phyloP scores from a whole-genome alignment of 2,797 vertebrate genomes.

The Benthosema pterotum region DNA sequence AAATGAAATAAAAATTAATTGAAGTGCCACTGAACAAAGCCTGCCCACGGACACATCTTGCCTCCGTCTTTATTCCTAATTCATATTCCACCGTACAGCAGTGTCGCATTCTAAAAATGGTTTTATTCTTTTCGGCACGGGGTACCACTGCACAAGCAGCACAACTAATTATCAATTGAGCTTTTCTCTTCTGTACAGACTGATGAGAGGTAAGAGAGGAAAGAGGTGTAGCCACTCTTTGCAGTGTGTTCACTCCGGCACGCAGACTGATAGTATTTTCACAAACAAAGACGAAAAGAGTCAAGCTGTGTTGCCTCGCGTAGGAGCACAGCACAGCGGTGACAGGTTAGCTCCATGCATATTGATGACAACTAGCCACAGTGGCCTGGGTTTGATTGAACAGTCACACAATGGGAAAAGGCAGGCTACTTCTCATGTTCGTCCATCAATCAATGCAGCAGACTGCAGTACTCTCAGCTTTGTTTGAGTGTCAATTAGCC shows the following conservation, averaged over 20 bases:
- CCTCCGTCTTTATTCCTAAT: slow-evolving; percentile 16
- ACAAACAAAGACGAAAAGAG: slow-evolving; percentile 69
- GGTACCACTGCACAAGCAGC: too few species aligned
- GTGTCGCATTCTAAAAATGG: too few species aligned
- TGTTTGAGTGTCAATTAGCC: slow-evolving; percentile 77
- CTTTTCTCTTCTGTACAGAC: slow-evolving; percentile 22
- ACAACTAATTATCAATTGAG: too few species aligned
- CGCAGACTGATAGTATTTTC: slow-evolving; percentile 66
- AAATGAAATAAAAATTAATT: too few species aligned
- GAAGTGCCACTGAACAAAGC: too few species aligned
- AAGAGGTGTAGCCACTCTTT: slow-evolving; percentile 46
- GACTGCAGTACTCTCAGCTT: slow-evolving; percentile 66
- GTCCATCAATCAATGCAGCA: slow-evolving; percentile 77
- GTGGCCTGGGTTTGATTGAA: slow-evolving; percentile 76
- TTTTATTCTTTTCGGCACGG: too few species aligned
- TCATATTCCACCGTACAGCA: too few species aligned
- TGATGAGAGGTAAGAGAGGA: slow-evolving; percentile 31
- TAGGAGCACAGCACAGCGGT: slow-evolving; percentile 59
- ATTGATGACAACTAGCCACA: slow-evolving; percentile 75
- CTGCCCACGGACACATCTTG: slow-evolving; percentile 13
- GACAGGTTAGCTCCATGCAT: slow-evolving; percentile 78
- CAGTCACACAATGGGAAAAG: slow-evolving; percentile 76
- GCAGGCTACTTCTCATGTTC: slow-evolving; percentile 80
- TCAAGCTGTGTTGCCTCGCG: slow-evolving; percentile 70
- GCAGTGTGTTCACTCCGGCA: slow-evolving; percentile 43